A percentile compares a stretch with the other conserved stretches of the same genome.
phyloP scores from a whole-genome alignment of 2,113 vertebrate species.

The Bubo bubo region DNA sequence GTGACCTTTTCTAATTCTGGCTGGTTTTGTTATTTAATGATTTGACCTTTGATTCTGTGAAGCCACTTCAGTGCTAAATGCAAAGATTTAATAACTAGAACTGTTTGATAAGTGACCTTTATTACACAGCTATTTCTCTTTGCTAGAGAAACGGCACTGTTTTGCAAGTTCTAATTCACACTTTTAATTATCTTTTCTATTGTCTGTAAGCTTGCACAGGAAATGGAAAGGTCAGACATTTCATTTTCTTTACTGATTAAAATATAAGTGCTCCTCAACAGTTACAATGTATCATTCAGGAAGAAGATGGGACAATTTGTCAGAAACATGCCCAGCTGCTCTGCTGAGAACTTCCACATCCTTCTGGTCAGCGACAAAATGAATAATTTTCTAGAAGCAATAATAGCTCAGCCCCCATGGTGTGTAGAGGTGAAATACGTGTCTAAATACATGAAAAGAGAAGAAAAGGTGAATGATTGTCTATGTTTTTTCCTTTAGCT shows the following conservation, averaged over 20 bases:
- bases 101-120: slow-evolving; percentile 82
- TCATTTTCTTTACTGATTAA: slow-evolving; percentile 77
- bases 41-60: slow-evolving; percentile 78
- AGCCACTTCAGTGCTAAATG: slow-evolving; percentile 75
- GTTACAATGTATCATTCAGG: slow-evolving; percentile 65
- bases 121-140: slow-evolving; percentile 62
- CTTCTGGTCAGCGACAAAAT: neutral
- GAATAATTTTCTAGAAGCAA: neutral
- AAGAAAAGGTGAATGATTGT: neutral
- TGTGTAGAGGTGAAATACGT: neutral
- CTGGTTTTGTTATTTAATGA: slow-evolving; percentile 79
- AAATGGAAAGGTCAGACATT: slow-evolving; percentile 77
- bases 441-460: neutral
- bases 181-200: slow-evolving; percentile 78
- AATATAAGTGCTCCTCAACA: slow-evolving; percentile 68
- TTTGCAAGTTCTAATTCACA: slow-evolving; percentile 77
- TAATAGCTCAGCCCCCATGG: neutral
- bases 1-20: slow-evolving; percentile 79
- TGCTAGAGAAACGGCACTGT: slow-evolving; percentile 59
- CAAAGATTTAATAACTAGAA: slow-evolving; percentile 80
- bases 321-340: slow-evolving; percentile 1
- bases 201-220: slow-evolving; percentile 73
- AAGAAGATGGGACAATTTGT: slow-evolving; percentile 53
- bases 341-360: neutral
- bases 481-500: neutral